phyloP scores from a whole-genome alignment of 2,888 invertebrate species.

The Bembecia ichneumoniformis region DNA sequence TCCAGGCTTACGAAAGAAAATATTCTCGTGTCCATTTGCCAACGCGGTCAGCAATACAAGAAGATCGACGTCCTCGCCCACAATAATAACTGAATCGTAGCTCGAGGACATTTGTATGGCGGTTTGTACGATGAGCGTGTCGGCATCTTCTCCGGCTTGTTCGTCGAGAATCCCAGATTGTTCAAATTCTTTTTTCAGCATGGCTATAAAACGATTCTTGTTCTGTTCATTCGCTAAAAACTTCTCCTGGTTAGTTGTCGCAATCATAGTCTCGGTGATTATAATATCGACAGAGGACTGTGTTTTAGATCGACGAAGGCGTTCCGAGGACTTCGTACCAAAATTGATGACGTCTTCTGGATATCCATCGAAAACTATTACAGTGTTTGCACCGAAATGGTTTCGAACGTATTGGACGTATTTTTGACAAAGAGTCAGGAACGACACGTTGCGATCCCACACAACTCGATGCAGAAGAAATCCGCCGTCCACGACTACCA shows the following conservation, averaged over 20 bases:
- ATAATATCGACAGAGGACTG: neutral
- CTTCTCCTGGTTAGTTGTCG: neutral
- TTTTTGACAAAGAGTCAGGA: neutral
- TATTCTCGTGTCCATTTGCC: no score
- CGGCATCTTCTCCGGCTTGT: neutral
- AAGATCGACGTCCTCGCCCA: no score
- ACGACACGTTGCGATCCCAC: neutral
- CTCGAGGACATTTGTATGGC: no score
- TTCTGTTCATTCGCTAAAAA: neutral
- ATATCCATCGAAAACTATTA: conserved; percentile 1
- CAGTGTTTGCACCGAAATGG: neutral
- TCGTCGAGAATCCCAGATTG: neutral
- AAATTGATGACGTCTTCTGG: neutral
- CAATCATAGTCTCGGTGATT: neutral
- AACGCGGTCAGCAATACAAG: no score
- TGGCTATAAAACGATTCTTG: neutral
- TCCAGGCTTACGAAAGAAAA: no score
- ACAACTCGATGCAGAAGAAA: conserved; percentile 1
- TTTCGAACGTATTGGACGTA: neutral
- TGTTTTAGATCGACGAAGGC: neutral
- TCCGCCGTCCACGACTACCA: conserved; percentile 2
- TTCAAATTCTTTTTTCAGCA: neutral
- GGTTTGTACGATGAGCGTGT: neutral
- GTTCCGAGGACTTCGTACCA: neutral
- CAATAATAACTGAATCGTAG: no score